A percentile compares a stretch with the other conserved stretches of the same genome.
Conservation (phyloP, 1,140 invertebrate species). For the Spodoptera frugiperda region DNA sequence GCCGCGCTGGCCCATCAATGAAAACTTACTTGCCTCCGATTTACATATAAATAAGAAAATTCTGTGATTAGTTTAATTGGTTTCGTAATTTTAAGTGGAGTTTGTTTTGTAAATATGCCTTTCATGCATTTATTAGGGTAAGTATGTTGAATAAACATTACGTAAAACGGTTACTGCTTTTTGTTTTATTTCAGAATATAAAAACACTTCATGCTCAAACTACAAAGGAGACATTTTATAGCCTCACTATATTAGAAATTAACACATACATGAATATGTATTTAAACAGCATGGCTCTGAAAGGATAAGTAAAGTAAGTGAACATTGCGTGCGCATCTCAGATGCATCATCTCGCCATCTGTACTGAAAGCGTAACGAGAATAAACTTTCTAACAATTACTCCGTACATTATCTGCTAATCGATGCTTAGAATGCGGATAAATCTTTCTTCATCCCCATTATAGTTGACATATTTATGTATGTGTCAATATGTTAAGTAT, state of each 20-base stretch:
- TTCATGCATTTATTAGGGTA: constrained; percentile 77
- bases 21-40: constrained; percentile 79
- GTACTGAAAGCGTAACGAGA: constrained; percentile 78
- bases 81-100: constrained; percentile 30
- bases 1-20: constrained; percentile 77
- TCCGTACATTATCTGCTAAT: constrained; percentile 12
- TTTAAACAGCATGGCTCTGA: not conserved
- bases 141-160: constrained; percentile 49
- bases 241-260: constrained; percentile 3
- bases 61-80: constrained; percentile 69
- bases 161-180: not conserved
- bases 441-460: constrained; percentile 16
- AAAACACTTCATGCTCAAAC: too few species aligned
- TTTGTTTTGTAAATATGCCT: constrained; percentile 66
- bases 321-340: constrained; percentile 54
- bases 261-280: not conserved
- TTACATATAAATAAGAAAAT: constrained; percentile 66
- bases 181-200: not conserved
- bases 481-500: constrained; percentile 1
- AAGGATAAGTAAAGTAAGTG: constrained; percentile 54
- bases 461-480: constrained; percentile 19
- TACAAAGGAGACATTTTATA: not conserved
- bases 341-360: constrained; percentile 62
- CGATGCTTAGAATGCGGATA: constrained; percentile 24
- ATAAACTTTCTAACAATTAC: constrained; percentile 59